These are phyloP conservation scores for Conops quadrifasciatus DNA, from an alignment of 2,888 invertebrate species.

Conservation along the genomic window DNA sequence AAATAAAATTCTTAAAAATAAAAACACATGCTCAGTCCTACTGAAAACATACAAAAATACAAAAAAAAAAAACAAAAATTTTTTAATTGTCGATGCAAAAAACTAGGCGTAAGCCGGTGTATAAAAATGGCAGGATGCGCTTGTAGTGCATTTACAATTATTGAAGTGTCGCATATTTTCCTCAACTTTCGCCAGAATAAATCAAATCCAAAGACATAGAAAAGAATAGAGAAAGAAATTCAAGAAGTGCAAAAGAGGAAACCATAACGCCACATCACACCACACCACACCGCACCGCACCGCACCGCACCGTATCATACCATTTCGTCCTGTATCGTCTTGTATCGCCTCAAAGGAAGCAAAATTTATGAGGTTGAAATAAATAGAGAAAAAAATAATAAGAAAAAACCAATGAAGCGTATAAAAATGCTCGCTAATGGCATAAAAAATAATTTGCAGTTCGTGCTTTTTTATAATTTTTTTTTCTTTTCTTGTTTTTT, in stretches of 20 bases:
- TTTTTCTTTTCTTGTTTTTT: neutral
- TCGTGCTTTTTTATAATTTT: slow-evolving; percentile 34
- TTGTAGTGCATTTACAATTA: slow-evolving; percentile 19
- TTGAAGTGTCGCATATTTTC: neutral
- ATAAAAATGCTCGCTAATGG: slow-evolving; percentile 1
- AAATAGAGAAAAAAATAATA: neutral
- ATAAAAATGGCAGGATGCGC: too few species aligned
- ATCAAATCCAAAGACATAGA: neutral
- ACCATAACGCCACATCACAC: neutral
- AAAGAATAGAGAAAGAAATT: too few species aligned
- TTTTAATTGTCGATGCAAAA: too few species aligned
- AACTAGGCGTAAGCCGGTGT: too few species aligned
- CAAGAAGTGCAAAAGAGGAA: neutral
- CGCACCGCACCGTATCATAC: slow-evolving; percentile 13
- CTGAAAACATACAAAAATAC: too few species aligned
- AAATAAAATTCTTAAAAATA: too few species aligned
- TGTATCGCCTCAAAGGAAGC: neutral
- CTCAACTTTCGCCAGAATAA: too few species aligned
- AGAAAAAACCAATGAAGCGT: neutral
- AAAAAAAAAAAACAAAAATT: too few species aligned
- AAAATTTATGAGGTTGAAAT: neutral
- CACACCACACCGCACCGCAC: slow-evolving; percentile 1
- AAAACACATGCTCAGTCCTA: too few species aligned
- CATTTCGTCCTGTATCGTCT: slow-evolving; percentile 1
- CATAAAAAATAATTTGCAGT: slow-evolving; percentile 32